Conservation (phyloP, 2,113 vertebrate genomes). For the Chionodraco myersi region DNA sequence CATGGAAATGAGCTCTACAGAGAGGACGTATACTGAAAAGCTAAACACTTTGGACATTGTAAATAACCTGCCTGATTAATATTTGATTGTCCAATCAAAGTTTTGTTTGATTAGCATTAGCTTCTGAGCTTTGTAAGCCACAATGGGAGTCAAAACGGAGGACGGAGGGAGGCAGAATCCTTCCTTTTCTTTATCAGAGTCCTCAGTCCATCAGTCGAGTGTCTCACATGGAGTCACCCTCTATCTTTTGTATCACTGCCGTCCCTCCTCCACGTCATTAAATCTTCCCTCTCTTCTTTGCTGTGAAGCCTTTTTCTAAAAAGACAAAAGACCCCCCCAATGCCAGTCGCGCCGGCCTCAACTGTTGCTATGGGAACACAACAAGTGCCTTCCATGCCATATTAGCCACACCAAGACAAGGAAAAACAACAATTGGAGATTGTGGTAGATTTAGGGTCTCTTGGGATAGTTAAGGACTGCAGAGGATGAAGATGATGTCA, state of each 20-base stretch:
- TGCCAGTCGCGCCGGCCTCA: slow-evolving; percentile 51
- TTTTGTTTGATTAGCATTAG: background rate
- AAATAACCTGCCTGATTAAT: background rate
- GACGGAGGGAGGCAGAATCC: background rate
- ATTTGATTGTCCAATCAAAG: background rate
- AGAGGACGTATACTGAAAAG: background rate
- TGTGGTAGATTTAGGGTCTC: background rate
- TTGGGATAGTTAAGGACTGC: background rate
- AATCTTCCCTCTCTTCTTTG: slow-evolving; percentile 63
- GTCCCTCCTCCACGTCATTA: slow-evolving; percentile 55
- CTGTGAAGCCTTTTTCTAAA: slow-evolving; percentile 46
- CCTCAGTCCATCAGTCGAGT: slow-evolving; percentile 21
- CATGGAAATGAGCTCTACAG: background rate
- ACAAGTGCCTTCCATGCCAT: slow-evolving; percentile 59
- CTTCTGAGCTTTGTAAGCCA: background rate
- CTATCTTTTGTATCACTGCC: slow-evolving; percentile 45
- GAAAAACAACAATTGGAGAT: slow-evolving; percentile 19
- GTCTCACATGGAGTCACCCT: slow-evolving; percentile 39
- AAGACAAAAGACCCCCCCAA: slow-evolving; percentile 62
- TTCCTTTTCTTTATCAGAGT: background rate
- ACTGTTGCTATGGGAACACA: slow-evolving; percentile 76
- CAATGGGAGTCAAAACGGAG: background rate
- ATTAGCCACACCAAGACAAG: slow-evolving; percentile 32
- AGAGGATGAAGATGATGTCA: background rate
- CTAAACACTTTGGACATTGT: background rate